Evolutionary conservation across 2,797 vertebrate species (phyloP).

Genomic region (Scolopax rusticola): DNA sequence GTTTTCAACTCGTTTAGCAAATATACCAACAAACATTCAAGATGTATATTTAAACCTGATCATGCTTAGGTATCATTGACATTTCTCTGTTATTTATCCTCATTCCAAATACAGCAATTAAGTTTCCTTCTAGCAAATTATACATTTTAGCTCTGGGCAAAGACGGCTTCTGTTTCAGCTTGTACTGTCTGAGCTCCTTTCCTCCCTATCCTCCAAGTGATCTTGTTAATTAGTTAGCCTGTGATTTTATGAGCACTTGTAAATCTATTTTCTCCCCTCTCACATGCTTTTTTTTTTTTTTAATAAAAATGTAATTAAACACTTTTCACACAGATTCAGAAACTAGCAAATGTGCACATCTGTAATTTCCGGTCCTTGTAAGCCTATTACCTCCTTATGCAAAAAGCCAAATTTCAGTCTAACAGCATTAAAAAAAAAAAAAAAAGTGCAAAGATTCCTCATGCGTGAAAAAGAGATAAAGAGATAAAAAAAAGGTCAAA

Average conservation of each 20-base stretch:
- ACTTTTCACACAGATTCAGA: background rate
- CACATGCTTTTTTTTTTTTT: background rate
- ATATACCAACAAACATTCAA: background rate
- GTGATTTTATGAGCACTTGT: slow-evolving; percentile 50
- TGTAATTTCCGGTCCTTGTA: slow-evolving; percentile 8
- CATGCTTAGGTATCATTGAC: background rate
- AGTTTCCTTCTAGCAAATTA: slow-evolving; percentile 20
- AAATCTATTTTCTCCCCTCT: slow-evolving; percentile 1
- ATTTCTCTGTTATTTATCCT: slow-evolving; percentile 7
- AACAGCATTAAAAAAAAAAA: background rate
- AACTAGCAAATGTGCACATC: background rate
- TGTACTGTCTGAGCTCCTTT: background rate
- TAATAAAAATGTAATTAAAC: background rate
- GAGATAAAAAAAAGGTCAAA: slow-evolving; percentile 51
- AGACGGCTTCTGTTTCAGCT: background rate
- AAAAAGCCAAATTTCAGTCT: slow-evolving; percentile 6
- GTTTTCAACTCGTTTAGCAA: background rate
- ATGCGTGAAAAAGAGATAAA: background rate
- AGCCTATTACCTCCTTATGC: background rate
- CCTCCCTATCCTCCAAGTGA: background rate
- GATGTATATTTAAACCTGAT: background rate
- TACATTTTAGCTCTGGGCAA: background rate
- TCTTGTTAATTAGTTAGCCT: slow-evolving; percentile 44
- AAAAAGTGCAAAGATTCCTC: background rate
- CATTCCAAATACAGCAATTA: slow-evolving; percentile 6